Conservation (phyloP, 2,113 vertebrate species). For the Miniopterus natalensis region DNA sequence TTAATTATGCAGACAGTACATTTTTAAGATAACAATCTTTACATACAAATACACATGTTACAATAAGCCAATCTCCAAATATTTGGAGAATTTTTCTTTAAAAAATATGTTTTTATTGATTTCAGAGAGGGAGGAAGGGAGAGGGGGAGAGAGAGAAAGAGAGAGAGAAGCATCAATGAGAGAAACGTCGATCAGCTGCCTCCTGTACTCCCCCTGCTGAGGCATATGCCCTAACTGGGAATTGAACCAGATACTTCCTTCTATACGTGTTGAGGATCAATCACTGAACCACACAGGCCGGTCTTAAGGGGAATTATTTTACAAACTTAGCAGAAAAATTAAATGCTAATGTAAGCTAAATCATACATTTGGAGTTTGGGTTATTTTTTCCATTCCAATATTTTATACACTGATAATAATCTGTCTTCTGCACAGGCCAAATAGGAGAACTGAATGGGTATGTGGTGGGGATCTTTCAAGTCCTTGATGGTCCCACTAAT, state of each 20-base stretch:
- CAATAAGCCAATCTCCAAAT: not conserved
- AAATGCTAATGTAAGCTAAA: constrained; percentile 73
- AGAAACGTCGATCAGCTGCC: no score
- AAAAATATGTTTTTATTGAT: no score
- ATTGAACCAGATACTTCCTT: no score
- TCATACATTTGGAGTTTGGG: not conserved
- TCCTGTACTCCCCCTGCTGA: no score
- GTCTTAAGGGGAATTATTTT: not conserved
- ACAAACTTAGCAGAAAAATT: constrained; percentile 65
- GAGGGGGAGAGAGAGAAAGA: no score
- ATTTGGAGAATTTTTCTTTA: not conserved
- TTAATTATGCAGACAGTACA: constrained; percentile 62
- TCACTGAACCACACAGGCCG: no score
- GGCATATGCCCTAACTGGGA: no score
- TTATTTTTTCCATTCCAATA: not conserved
- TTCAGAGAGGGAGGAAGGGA: no score
- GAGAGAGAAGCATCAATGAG: no score
- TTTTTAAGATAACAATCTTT: constrained; percentile 71
- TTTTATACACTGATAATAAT: not conserved
- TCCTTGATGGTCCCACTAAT: not conserved
- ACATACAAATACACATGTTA: not conserved
- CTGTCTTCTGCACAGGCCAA: not conserved
- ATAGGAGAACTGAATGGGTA: not conserved
- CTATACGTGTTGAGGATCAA: no score
- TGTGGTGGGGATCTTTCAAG: not conserved